Conservation (phyloP, 2,113 vertebrate genomes). For the Odocoileus hemionus region DNA sequence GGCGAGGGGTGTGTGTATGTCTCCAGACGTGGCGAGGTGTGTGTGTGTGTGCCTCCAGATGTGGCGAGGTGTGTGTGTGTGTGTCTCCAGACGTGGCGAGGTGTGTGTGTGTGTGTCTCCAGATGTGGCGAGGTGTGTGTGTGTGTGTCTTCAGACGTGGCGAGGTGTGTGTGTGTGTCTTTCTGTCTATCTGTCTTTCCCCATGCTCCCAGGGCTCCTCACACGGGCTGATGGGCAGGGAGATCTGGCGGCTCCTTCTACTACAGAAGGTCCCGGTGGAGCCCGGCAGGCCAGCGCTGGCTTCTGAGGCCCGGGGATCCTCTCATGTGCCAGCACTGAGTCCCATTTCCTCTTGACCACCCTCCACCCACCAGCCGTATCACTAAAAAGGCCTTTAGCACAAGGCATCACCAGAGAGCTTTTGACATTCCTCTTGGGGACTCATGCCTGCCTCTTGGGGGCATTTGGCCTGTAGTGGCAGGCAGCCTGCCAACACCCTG, state of each 20-base stretch:
- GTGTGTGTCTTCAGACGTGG: too few relatives aligned
- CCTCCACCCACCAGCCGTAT: neutral
- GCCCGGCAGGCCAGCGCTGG: neutral
- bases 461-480: neutral
- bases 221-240: neutral
- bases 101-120: too few relatives aligned
- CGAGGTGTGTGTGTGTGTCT: too few relatives aligned
- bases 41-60: too few relatives aligned
- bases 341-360: neutral
- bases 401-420: neutral
- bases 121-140: too few relatives aligned
- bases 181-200: too few relatives aligned
- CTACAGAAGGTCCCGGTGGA: neutral
- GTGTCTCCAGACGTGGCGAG: too few relatives aligned
- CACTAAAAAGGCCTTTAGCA: neutral
- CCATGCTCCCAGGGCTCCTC: neutral
- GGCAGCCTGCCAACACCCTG: neutral
- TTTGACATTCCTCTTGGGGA: neutral
- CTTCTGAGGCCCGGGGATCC: rapidly evolving
- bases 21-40: too few relatives aligned
- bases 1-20: too few relatives aligned
- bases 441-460: neutral
- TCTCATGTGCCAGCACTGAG: rapidly evolving
- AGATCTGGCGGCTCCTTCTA: neutral
- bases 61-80: too few relatives aligned